phyloP scores from a whole-genome alignment of 2,888 invertebrate genomes.

The Leptopilina syphax region DNA sequence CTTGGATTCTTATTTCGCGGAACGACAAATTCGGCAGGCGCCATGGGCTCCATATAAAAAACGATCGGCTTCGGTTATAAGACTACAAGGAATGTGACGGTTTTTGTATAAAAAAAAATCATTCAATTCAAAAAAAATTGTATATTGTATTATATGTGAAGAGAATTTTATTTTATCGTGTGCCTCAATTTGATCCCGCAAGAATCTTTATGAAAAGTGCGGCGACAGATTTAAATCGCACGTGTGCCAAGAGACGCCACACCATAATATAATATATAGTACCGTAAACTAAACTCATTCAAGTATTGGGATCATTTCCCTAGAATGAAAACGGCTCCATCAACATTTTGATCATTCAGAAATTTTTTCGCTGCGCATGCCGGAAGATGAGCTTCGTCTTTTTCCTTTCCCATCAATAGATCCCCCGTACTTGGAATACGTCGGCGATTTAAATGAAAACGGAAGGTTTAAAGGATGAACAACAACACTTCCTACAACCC shows the following conservation, averaged over 20 bases:
- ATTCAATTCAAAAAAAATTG: constrained; percentile 11
- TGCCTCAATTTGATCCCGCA: constrained; percentile 27
- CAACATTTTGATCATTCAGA: constrained; percentile 2
- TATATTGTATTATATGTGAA: too few relatives aligned
- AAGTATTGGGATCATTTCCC: constrained; percentile 15
- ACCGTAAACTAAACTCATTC: constrained; percentile 17
- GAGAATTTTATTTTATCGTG: constrained; percentile 1
- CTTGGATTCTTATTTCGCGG: not conserved
- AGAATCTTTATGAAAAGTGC: not conserved
- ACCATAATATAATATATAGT: not conserved
- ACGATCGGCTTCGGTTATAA: constrained; percentile 32
- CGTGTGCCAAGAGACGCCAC: not conserved
- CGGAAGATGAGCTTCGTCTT: constrained; percentile 10
- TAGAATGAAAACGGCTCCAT: constrained; percentile 22
- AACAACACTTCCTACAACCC: constrained; percentile 19
- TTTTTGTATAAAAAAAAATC: constrained; percentile 1
- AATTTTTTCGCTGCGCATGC: not conserved
- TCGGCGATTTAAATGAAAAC: constrained; percentile 19
- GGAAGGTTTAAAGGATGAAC: constrained; percentile 20
- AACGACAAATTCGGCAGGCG: constrained; percentile 23
- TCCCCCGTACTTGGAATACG: not conserved
- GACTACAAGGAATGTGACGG: constrained; percentile 37
- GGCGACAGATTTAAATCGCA: constrained; percentile 6
- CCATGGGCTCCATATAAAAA: not conserved
- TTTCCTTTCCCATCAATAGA: constrained; percentile 11